These are phyloP conservation scores for Popillia japonica DNA, from an alignment of 1,140 invertebrate genomes.

Conservation along the genomic window DNA sequence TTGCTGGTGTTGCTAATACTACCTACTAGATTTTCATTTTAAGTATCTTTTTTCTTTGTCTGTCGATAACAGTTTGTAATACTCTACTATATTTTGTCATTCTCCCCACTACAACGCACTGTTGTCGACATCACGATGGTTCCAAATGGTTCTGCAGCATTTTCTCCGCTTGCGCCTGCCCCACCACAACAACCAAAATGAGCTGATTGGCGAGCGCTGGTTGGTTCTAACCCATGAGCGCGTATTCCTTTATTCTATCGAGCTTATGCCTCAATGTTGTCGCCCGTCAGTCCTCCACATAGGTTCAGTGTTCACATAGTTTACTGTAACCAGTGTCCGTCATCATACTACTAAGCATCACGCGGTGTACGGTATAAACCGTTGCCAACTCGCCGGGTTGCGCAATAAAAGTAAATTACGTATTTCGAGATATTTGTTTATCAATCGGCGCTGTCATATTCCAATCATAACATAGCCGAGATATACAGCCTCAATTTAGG, in stretches of 20 bases:
- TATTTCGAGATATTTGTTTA: conserved; percentile 12
- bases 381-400: conserved; percentile 15
- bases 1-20: neutral
- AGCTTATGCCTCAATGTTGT: conserved; percentile 27
- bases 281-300: neutral
- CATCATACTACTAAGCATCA: neutral
- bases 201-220: conserved; percentile 24
- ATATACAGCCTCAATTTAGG: neutral
- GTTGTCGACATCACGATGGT: conserved; percentile 8
- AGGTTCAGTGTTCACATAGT: conserved; percentile 24
- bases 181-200: conserved; percentile 23
- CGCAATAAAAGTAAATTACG: conserved; percentile 3
- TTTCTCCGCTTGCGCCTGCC: conserved; percentile 33
- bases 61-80: conserved; percentile 14
- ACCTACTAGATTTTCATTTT: conserved; percentile 21
- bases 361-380: neutral
- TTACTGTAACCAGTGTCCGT: conserved; percentile 5
- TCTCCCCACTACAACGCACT: conserved; percentile 9
- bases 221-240: conserved; percentile 32
- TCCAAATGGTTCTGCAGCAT: conserved; percentile 33
- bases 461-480: neutral
- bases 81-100: conserved; percentile 27
- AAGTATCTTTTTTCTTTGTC: neutral
- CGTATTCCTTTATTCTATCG: conserved; percentile 22
- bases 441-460: neutral